Evolutionary conservation across 2,888 invertebrate species (phyloP), one percentile per base, ranked within the genome.

Genomic region (Troglohyphantes excavatus): DNA sequence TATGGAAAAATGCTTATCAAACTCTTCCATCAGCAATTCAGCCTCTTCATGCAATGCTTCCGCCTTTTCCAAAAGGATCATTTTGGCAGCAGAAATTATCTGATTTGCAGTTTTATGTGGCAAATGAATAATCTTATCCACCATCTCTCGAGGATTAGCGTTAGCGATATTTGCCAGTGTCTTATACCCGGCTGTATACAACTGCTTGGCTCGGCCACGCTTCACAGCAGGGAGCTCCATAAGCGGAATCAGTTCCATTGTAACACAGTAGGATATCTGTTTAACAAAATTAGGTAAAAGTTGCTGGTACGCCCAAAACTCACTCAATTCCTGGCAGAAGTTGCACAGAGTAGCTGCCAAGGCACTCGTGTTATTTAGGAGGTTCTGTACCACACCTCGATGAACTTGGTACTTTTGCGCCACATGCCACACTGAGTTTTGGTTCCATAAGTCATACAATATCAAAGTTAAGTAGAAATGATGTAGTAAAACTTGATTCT

Each of bases 141-240:
- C 94, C 91, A 98, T 94, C 3, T 95, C 94, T 3, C 94, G 94
- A 0, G 95, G 95, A 11, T 95, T 94, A 0, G 97, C 96, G 92
- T 95, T 95, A 0, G 98, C 98, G 81, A 98, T 94, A 86, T 95
- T 95, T 92, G 96, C 95, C 11, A 98, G 93, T 1, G 95, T 95
- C 93, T 95, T 96, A 94, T 95, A 98, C 0, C 98, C 98, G 0
- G 97, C 97, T 59, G 95, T 95, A 93, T 95, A 96, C 70, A 99
- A 94, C 93, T 98, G 97, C 91, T 95, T 95, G 0, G 98, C 98
- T 90, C 98, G 95, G 90, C 96, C 96, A 17, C 82, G 76, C 94
- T 96, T 97, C 2, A 99, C 97, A 23, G 96, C 95, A 0, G 98
- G 98, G 92, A 99, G 94, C 91, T 97, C 97, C 96, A 99, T 95